Evolutionary conservation across 2,888 invertebrate genomes (phyloP).

Genomic region (Seira ritae): DNA sequence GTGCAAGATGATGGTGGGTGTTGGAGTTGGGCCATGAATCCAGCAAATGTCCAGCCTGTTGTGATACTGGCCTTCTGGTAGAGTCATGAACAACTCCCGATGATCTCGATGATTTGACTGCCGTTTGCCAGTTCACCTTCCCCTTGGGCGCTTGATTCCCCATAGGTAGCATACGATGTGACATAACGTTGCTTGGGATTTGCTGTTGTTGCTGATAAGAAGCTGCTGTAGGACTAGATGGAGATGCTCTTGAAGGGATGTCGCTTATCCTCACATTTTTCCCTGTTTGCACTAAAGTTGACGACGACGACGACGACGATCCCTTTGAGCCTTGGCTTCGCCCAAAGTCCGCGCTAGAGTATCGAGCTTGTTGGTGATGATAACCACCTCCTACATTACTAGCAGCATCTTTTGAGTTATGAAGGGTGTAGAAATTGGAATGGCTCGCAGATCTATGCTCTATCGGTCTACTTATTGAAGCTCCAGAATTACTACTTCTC

Average conservation of each 20-base stretch:
- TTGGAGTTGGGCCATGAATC: conserved; percentile 73
- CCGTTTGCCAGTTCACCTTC: conserved; percentile 34
- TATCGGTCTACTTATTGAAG: conserved; percentile 19
- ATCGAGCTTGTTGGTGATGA: conserved; percentile 37
- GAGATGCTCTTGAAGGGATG: conserved; percentile 30
- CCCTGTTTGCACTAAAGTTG: background rate
- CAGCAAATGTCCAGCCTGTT: conserved; percentile 71
- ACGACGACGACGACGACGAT: background rate
- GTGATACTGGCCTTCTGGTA: conserved; percentile 69
- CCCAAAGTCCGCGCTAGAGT: conserved; percentile 46
- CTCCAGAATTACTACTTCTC: background rate
- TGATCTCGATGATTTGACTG: conserved; percentile 24
- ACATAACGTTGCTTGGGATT: conserved; percentile 29
- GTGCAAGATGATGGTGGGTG: conserved; percentile 72
- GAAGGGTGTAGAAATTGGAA: conserved; percentile 28
- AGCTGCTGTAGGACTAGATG: conserved; percentile 32
- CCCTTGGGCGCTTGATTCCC: conserved; percentile 21
- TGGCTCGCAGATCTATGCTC: conserved; percentile 46
- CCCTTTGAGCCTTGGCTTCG: background rate
- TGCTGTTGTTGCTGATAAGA: conserved; percentile 23
- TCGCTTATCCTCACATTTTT: conserved; percentile 52
- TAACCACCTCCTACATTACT: conserved; percentile 36
- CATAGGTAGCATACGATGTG: conserved; percentile 42
- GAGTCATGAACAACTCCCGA: conserved; percentile 48
- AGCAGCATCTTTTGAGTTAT: background rate